Percentiles rank a stretch among this genome's conserved stretches.
Conservation (phyloP, 2,797 vertebrate genomes). For the Anabacerthia variegaticeps region DNA sequence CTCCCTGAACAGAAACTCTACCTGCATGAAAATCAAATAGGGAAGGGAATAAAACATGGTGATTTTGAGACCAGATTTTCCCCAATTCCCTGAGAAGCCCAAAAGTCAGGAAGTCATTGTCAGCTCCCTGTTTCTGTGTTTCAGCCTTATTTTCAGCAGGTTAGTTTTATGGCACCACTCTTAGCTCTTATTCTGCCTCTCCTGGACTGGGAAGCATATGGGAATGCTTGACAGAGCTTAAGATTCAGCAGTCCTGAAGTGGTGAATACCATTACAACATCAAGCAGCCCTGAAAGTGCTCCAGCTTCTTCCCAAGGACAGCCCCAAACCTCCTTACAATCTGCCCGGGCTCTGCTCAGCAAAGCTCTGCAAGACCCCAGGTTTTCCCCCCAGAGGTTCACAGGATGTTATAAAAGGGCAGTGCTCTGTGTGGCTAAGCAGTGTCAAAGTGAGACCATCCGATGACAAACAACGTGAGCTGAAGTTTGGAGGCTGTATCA, state of each 20-base stretch:
- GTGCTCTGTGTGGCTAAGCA: neutral
- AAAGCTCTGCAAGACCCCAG: constrained; percentile 45
- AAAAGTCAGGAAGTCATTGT: constrained; percentile 59
- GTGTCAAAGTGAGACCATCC: constrained; percentile 18
- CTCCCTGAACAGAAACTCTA: constrained; percentile 35
- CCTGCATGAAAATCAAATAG: constrained; percentile 50
- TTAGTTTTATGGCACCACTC: constrained; percentile 39
- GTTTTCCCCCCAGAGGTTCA: neutral
- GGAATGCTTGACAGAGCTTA: constrained; percentile 54
- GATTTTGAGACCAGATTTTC: constrained; percentile 46
- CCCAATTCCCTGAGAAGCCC: constrained; percentile 38
- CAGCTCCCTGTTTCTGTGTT: constrained; percentile 40
- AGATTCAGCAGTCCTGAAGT: constrained; percentile 40
- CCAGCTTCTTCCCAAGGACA: constrained; percentile 19
- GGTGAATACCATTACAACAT: constrained; percentile 40
- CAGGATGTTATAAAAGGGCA: constrained; percentile 12
- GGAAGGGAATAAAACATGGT: constrained; percentile 47
- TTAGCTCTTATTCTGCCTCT: constrained; percentile 28
- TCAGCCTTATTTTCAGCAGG: constrained; percentile 48
- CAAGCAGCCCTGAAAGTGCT: constrained; percentile 12
- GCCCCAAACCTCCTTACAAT: constrained; percentile 40
- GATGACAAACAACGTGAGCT: neutral
- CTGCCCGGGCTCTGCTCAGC: neutral
- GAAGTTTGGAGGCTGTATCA: neutral
- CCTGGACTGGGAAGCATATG: constrained; percentile 35